phyloP scores from a whole-genome alignment of 2,797 vertebrate species.

The Sphenopsis melanotis region DNA sequence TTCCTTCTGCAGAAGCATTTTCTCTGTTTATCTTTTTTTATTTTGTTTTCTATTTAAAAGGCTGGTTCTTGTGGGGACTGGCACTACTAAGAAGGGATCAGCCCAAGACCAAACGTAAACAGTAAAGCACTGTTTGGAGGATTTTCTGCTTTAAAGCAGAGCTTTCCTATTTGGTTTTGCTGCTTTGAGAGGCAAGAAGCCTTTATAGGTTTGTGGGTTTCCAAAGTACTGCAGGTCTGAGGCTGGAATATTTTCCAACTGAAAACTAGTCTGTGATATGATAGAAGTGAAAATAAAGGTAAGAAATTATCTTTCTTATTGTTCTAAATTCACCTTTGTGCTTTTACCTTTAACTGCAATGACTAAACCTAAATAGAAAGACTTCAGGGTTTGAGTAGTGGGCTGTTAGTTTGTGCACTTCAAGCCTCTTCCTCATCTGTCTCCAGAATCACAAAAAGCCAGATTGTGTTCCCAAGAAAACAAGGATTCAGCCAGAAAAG shows the following conservation, averaged over 20 bases:
- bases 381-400: neutral
- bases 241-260: neutral
- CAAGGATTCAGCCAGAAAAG: neutral
- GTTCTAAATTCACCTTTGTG: neutral
- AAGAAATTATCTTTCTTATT: neutral
- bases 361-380: neutral
- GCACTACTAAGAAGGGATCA: neutral
- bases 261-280: neutral
- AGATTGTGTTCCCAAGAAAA: neutral
- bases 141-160: neutral
- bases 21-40: accelerated
- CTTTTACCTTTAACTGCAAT: neutral
- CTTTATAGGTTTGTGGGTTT: neutral
- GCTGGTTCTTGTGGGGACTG: neutral
- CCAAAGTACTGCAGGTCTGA: neutral
- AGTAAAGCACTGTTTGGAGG: neutral
- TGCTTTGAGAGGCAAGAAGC: neutral
- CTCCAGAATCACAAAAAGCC: neutral
- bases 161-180: neutral
- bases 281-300: neutral
- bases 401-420: neutral
- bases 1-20: neutral
- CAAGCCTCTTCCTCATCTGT: neutral
- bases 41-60: neutral
- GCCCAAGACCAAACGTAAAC: neutral